Evolutionary conservation across 2,113 vertebrate genomes (phyloP).

Genomic region (Brachyhypopomus gauderio): DNA sequence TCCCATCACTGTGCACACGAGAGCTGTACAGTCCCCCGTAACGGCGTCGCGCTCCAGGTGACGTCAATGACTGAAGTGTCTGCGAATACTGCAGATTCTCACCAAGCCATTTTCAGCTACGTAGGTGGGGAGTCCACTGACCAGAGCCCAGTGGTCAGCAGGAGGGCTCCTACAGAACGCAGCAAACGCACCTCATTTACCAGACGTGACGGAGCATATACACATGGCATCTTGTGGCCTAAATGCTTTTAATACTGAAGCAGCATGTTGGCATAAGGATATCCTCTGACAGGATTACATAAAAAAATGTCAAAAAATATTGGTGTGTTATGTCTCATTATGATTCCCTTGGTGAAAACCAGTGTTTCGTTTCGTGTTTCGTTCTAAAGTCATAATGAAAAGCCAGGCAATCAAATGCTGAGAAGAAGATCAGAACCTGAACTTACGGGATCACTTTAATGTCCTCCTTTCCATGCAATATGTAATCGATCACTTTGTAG

Average conservation of each 20-base stretch:
- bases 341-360: constrained; percentile 6
- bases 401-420: constrained; percentile 9
- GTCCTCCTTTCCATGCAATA: constrained; percentile 81
- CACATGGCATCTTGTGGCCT: no score
- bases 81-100: constrained; percentile 52
- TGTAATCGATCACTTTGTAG: constrained; percentile 82
- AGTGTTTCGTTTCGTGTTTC: background rate
- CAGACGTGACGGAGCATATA: background rate
- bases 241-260: no score
- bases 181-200: background rate
- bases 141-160: constrained; percentile 77
- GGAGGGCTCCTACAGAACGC: constrained; percentile 66
- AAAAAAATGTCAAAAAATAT: background rate
- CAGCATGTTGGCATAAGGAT: no score
- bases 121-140: constrained; percentile 76
- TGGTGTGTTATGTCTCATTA: background rate
- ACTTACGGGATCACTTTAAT: constrained; percentile 84
- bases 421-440: constrained; percentile 21
- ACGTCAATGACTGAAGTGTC: constrained; percentile 36
- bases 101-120: constrained; percentile 80
- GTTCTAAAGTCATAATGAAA: background rate
- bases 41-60: constrained; percentile 56
- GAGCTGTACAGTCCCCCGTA: constrained; percentile 13
- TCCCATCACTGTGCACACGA: constrained; percentile 58
- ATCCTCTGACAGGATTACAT: no score